phyloP scores from a whole-genome alignment of 2,113 vertebrate genomes.

The Alexandromys fortis region DNA sequence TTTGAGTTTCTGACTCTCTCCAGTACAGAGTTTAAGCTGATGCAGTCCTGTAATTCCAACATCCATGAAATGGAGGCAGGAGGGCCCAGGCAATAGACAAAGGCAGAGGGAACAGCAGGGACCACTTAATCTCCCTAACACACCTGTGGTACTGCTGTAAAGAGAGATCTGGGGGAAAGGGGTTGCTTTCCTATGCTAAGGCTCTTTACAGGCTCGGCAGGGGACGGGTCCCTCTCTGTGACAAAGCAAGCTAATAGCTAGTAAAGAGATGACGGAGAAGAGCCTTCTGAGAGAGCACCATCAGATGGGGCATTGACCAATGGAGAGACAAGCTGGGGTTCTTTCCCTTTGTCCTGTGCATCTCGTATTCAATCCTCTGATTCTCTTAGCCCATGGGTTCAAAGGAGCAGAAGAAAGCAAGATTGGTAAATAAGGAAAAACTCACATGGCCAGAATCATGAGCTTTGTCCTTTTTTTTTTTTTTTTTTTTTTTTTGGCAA shows the following conservation, averaged over 20 bases:
- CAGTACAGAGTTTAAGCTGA: neutral
- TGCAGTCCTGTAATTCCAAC: neutral
- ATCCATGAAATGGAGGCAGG: neutral
- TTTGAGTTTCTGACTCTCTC: slow-evolving; percentile 81
- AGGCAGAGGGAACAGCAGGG: slow-evolving; percentile 64
- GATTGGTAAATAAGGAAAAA: neutral
- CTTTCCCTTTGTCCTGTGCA: neutral
- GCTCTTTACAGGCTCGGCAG: neutral
- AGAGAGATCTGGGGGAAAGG: neutral
- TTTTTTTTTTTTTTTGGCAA: neutral
- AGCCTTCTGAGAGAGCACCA: neutral
- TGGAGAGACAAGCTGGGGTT: neutral
- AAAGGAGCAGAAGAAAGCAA: neutral
- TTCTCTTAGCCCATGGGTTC: neutral
- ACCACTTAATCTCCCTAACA: slow-evolving; percentile 74
- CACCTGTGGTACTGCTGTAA: slow-evolving; percentile 70
- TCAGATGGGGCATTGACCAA: fast-evolving
- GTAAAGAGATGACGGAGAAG: fast-evolving
- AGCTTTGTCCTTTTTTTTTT: slow-evolving; percentile 3
- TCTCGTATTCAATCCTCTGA: neutral
- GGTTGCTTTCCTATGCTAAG: neutral
- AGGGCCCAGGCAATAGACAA: slow-evolving; percentile 64
- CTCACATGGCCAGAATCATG: slow-evolving; percentile 65
- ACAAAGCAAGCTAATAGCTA: neutral
- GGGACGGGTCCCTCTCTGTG: neutral